Base-by-base conservation (phyloP, 2,797 vertebrate genomes). In the Coregonus ussuriensis region DNA sequence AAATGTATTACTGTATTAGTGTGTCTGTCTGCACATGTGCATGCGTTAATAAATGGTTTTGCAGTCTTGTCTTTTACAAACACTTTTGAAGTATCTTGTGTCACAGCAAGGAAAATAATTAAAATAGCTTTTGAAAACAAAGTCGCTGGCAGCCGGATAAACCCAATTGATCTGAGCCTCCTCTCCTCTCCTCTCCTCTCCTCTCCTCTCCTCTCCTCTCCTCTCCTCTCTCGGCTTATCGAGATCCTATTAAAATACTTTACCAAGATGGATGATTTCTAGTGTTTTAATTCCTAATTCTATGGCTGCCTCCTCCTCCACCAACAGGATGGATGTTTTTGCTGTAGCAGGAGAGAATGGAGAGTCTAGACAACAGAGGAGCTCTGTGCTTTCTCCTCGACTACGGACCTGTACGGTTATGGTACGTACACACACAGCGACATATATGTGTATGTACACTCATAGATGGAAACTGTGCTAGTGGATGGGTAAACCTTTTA, bases 321-420 rank as follows among this genome's bases (percentile, higher is more conserved):
- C 75, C 75, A 89, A 82, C 72, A 95, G 92, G 86, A 93, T 94
- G 87, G 94, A 86, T 89, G 89, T 87, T 16, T 90, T 90, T 76
- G 91, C 94, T 87, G 93, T 95, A 82, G 92, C 94, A 87, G 93
- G 95, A 82, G 91, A 76, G 59, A 78, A 54, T 3, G 62, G 15
- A 0, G 65, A 77, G 11, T 80, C 74, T 25, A 75, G 77, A 83
- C 76, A 78, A 69, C 54, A 62, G n/a, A 77, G 73, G 33, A 51
- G 66, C 68, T 74, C 14, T 74, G 37, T 71, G 14, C 18, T 53
- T 6, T 74, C 78, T 75, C 31, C 80, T 18, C 67, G 73, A 65
- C 25, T 11, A 59, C 37, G 84, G n/a, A 59, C 1, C n/a, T 66
- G 62, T 4, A 7, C 0, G 5, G 77, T 53, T 62, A 33, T 63